A percentile compares a stretch with the other conserved stretches of the same genome.
These are phyloP conservation scores for Agonopterix subpropinquella DNA, from an alignment of 2,888 invertebrate genomes.

Conservation along the genomic window DNA sequence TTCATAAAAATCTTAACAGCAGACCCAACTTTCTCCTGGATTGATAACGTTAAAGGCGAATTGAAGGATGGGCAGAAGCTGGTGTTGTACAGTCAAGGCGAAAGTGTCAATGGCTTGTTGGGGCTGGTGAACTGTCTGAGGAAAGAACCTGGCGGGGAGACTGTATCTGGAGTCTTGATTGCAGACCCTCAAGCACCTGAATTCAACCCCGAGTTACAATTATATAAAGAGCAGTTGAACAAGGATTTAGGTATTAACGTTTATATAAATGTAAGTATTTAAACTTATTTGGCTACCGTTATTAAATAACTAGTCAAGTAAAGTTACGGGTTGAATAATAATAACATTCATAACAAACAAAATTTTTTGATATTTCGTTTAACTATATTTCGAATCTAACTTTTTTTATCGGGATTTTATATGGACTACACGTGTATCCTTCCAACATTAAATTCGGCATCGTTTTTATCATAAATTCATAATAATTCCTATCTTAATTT, in stretches of 20 bases:
- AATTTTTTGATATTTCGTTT: too few species aligned
- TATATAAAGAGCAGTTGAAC: conserved; percentile 79
- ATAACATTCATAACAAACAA: too few species aligned
- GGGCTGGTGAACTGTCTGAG: conserved; percentile 92
- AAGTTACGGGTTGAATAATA: too few species aligned
- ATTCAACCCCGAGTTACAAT: conserved; percentile 78
- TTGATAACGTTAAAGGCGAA: conserved; percentile 64
- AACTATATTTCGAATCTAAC: too few species aligned
- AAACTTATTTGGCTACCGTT: background rate
- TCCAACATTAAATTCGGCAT: too few species aligned
- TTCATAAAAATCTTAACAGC: conserved; percentile 58
- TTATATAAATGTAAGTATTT: background rate
- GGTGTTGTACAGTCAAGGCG: conserved; percentile 80
- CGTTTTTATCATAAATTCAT: too few species aligned
- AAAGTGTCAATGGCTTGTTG: conserved; percentile 85
- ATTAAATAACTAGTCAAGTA: too few species aligned
- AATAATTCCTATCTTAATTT: too few species aligned
- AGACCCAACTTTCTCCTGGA: conserved; percentile 66
- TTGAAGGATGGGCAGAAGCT: conserved; percentile 64
- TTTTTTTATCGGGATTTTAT: too few species aligned
- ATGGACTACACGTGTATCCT: too few species aligned
- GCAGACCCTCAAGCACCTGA: conserved; percentile 77
- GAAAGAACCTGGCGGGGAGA: conserved; percentile 84
- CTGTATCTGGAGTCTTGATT: conserved; percentile 78
- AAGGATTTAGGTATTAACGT: conserved; percentile 80